These are phyloP conservation scores for Halcyon smyrnensis DNA, from an alignment of 2,797 vertebrate genomes.

Conservation along the genomic window DNA sequence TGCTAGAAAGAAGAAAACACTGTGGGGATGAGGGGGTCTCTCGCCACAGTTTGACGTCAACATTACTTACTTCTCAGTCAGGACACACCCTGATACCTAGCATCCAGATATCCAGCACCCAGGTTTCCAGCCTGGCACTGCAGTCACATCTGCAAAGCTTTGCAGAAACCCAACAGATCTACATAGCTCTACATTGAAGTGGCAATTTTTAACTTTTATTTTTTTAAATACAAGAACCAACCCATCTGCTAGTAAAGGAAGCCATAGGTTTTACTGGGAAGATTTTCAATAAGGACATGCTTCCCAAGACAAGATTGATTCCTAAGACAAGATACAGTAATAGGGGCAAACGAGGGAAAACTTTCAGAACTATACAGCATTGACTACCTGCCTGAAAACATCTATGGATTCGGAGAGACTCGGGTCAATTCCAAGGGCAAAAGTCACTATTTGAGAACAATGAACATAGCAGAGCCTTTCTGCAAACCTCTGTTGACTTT, in stretches of 20 bases:
- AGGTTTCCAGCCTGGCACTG: background rate
- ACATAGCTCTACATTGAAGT: background rate
- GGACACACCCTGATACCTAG: background rate
- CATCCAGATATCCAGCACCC: background rate
- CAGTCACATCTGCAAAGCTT: background rate
- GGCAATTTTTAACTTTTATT: too few species aligned
- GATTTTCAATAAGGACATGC: background rate
- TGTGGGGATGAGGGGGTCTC: background rate
- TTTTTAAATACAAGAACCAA: background rate
- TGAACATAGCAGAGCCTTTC: background rate
- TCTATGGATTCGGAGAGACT: background rate
- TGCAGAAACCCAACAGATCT: background rate
- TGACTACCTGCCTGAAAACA: background rate
- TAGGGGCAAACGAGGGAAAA: background rate
- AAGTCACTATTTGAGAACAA: background rate
- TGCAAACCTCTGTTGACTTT: background rate
- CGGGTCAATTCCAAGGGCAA: background rate
- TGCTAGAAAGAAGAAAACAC: background rate
- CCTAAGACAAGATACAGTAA: background rate
- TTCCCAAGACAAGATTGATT: background rate
- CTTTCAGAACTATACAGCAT: background rate
- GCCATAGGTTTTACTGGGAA: background rate
- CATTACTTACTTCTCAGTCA: background rate
- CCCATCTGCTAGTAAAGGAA: background rate
- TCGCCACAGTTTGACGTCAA: background rate